A percentile compares a stretch with the other conserved stretches of the same genome.
phyloP scores from a whole-genome alignment of 2,113 vertebrate species.

The Neodontobutis hainanensis region DNA sequence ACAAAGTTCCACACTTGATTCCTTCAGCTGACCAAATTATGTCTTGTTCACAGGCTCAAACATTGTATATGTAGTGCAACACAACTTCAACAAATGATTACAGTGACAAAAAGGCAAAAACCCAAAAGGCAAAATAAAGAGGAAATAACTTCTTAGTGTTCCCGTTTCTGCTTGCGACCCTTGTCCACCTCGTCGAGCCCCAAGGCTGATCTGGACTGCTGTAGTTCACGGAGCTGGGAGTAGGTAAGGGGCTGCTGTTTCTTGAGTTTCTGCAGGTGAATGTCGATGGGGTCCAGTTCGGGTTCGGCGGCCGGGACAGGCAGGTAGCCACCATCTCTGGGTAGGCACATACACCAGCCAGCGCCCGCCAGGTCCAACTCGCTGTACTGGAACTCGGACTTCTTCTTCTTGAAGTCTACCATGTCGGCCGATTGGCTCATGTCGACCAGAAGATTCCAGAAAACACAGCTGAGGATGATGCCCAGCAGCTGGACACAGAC shows the following conservation, averaged over 20 bases:
- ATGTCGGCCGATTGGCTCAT: constrained; percentile 80
- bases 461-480: constrained; percentile 83
- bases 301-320: constrained; percentile 69
- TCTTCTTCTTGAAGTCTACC: constrained; percentile 81
- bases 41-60: constrained; percentile 31
- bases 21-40: constrained; percentile 25
- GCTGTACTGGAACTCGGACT: constrained; percentile 67
- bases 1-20: constrained; percentile 61
- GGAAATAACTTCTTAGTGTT: constrained; percentile 55
- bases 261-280: constrained; percentile 71
- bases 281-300: constrained; percentile 69
- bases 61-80: constrained; percentile 62
- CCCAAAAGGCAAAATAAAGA: constrained; percentile 41
- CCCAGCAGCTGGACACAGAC: constrained; percentile 79
- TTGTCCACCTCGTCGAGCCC: constrained; percentile 78
- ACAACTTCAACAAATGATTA: constrained; percentile 56
- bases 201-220: constrained; percentile 50
- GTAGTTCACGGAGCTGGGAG: constrained; percentile 62
- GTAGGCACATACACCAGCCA: constrained; percentile 89
- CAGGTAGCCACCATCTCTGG: constrained; percentile 86
- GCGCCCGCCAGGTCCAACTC: constrained; percentile 84
- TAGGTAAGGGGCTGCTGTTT: constrained; percentile 64
- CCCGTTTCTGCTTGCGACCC: constrained; percentile 63
- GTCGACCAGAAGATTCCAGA: constrained; percentile 86
- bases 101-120: constrained; percentile 39